Base-by-base conservation (phyloP, 2,797 vertebrate species). In the Diplodus sargus region DNA sequence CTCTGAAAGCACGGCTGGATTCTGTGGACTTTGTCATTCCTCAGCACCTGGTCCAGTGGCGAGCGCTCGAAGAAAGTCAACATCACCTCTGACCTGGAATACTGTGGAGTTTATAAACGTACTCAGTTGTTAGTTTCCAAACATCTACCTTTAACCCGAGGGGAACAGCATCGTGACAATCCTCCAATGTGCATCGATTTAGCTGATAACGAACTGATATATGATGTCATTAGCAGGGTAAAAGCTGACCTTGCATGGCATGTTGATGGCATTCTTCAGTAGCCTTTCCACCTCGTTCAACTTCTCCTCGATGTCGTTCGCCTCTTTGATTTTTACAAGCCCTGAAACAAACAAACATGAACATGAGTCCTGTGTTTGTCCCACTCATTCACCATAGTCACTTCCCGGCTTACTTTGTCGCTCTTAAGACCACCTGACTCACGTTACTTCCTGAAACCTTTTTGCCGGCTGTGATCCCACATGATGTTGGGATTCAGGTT, bases 11-110 rank as follows among this genome's bases (percentile, higher is more conserved):
- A 98, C 22, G 97, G 97, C 76, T 99, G 97, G 91, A 99, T 99
- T 87, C 97, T 96, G 92, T 98, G 98, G 60, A 99, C 94, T 15
- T 96, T 97, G 91, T 99, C 97, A 18, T 98, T 98, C 90, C 96
- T 97, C 67, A 99, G 92, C 86, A 99, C 96, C 91, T 99, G 98
- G 83, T 99, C 98, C 91, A 99, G 90, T 3, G 97, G 97, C 0
- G 98, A 99, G 64, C 98, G 95, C 93, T 99, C 98, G 47, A 99
- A 99, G 93, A 99, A 99, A 0, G 98, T 99, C 91, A 99, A 94
- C 87, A 99, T 97, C 2, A 99, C 97, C 94, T 99, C 98, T 74
- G 98, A 99, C 90, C 97, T 97, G 67, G 97, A 98, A 93, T 96
- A 99, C 98, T 99, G 85, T 2, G 28, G 62, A 74, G 64, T 5